phyloP scores from a whole-genome alignment of 2,888 invertebrate species.

The Chymomyza caudatula region DNA sequence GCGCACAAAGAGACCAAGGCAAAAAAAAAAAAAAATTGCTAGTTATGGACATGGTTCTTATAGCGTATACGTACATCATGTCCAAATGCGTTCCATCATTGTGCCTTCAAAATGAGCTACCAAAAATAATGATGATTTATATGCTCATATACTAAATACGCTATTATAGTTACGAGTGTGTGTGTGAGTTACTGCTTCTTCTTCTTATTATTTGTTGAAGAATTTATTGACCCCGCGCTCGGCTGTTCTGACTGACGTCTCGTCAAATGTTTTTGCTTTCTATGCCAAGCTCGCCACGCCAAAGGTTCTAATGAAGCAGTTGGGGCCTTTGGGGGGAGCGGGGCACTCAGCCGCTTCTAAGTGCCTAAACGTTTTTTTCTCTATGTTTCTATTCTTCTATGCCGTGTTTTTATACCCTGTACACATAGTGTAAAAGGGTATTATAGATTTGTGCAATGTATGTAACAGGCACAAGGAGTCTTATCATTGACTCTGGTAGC shows the following conservation, averaged over 20 bases:
- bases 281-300: constrained; percentile 36
- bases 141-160: constrained; percentile 25
- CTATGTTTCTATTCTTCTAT: neutral
- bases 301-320: constrained; percentile 52
- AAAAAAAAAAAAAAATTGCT: neutral
- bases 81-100: constrained; percentile 17
- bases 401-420: too few relatives aligned
- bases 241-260: constrained; percentile 5
- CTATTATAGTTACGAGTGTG: constrained; percentile 50
- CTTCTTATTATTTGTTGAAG: constrained; percentile 48
- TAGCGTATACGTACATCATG: neutral
- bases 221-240: constrained; percentile 62
- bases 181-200: constrained; percentile 3
- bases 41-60: neutral
- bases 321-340: too few relatives aligned
- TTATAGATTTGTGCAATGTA: too few relatives aligned
- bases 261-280: constrained; percentile 56
- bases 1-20: neutral
- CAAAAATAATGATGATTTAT: constrained; percentile 56
- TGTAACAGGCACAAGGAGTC: too few relatives aligned
- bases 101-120: neutral
- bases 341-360: neutral
- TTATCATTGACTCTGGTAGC: too few relatives aligned
- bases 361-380: neutral
- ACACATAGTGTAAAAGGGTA: too few relatives aligned